Evolutionary conservation across 2,113 vertebrate species (phyloP).

Genomic region (Ptilonorhynchus violaceus): DNA sequence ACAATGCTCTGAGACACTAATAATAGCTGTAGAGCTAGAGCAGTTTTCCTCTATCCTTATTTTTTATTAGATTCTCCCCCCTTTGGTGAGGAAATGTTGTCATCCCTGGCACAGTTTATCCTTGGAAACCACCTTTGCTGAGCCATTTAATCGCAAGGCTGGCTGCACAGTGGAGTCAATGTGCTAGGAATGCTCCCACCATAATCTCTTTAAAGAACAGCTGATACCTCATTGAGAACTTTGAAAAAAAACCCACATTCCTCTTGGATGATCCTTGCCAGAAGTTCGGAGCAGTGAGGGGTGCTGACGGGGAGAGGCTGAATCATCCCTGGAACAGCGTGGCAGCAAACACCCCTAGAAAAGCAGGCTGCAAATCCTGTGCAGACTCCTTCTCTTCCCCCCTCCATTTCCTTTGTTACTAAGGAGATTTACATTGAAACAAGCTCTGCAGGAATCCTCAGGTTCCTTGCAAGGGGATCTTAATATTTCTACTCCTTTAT

Average conservation of each 20-base stretch:
- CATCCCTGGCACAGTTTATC: slow-evolving; percentile 45
- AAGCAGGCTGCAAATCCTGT: neutral
- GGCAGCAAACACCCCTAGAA: neutral
- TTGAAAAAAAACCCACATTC: neutral
- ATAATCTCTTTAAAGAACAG: slow-evolving; percentile 38
- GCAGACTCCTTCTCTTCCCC: neutral
- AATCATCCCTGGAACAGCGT: neutral
- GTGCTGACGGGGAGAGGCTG: neutral
- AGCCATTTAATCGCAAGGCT: slow-evolving; percentile 30
- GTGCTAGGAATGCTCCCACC: neutral
- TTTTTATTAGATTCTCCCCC: slow-evolving; percentile 37
- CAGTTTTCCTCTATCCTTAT: slow-evolving; percentile 30
- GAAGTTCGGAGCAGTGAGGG: neutral
- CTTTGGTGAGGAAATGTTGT: slow-evolving; percentile 29
- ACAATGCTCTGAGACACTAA: slow-evolving; percentile 39
- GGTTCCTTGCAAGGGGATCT: slow-evolving; percentile 2
- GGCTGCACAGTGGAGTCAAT: slow-evolving; percentile 6
- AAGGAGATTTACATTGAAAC: slow-evolving; percentile 59
- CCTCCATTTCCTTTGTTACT: slow-evolving; percentile 56
- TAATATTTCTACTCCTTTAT: neutral
- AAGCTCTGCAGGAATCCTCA: slow-evolving; percentile 45
- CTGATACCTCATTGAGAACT: slow-evolving; percentile 38
- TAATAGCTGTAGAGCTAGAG: slow-evolving; percentile 53
- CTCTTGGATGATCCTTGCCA: neutral
- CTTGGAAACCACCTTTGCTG: slow-evolving; percentile 55